These are phyloP conservation scores for Kryphioiulus occultus DNA, from an alignment of 2,888 invertebrate species.

Conservation along the genomic window DNA sequence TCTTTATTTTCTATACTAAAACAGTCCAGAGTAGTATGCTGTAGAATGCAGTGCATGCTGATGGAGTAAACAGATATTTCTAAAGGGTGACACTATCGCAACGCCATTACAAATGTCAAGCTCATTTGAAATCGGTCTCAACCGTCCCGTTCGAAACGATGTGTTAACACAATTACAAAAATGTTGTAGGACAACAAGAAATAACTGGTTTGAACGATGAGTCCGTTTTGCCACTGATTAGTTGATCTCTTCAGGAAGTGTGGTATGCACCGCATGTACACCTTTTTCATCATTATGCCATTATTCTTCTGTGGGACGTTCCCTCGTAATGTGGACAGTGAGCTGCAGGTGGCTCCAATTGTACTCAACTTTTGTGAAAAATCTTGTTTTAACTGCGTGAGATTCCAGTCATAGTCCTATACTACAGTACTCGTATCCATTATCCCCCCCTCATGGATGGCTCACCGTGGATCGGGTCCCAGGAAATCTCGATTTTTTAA, in stretches of 20 bases:
- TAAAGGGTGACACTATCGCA: too few species aligned
- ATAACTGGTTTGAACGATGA: slow-evolving; percentile 41
- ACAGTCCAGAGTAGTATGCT: too few species aligned
- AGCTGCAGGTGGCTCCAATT: slow-evolving; percentile 40
- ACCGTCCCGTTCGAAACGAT: background rate
- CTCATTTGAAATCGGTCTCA: too few species aligned
- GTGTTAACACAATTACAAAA: slow-evolving; percentile 43
- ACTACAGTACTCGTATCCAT: background rate
- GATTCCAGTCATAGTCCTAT: background rate
- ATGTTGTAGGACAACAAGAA: slow-evolving; percentile 39
- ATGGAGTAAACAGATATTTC: too few species aligned
- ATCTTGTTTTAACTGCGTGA: background rate
- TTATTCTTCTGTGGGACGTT: slow-evolving; percentile 28
- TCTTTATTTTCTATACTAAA: too few species aligned
- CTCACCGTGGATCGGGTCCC: background rate
- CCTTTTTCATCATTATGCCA: slow-evolving; percentile 43
- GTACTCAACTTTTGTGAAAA: slow-evolving; percentile 37
- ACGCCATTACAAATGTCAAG: too few species aligned
- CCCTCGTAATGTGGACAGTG: slow-evolving; percentile 21
- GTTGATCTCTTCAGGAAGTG: slow-evolving; percentile 15
- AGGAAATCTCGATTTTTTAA: background rate
- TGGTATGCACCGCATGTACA: slow-evolving; percentile 43
- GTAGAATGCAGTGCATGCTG: too few species aligned
- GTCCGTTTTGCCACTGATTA: slow-evolving; percentile 41
- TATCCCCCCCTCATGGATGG: background rate